phyloP scores from a whole-genome alignment of 1,140 invertebrate genomes.

The Ooceraea biroi region DNA sequence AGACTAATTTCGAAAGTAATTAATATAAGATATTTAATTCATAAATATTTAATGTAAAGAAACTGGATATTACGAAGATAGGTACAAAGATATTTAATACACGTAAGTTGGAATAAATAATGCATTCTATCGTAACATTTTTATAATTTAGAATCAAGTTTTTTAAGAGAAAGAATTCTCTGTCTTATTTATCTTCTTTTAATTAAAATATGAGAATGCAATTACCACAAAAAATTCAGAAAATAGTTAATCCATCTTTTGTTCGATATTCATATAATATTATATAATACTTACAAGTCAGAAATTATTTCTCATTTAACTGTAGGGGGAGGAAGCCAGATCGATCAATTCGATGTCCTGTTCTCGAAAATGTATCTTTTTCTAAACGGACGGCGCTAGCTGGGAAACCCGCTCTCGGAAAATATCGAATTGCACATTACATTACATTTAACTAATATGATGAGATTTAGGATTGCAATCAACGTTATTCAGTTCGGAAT shows the following conservation, averaged over 20 bases:
- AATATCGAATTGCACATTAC: not conserved
- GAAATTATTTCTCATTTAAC: not conserved
- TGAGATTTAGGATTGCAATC: not conserved
- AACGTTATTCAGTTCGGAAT: conserved; percentile 34
- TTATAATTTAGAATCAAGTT: too few relatives aligned
- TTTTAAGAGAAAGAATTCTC: too few relatives aligned
- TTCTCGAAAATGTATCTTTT: conserved; percentile 8
- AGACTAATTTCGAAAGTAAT: not conserved
- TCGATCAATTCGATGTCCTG: conserved; percentile 1
- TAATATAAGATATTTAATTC: not conserved
- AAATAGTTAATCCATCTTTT: not conserved
- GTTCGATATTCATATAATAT: not conserved
- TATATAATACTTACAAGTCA: not conserved
- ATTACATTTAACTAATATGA: not conserved
- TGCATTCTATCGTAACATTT: too few relatives aligned
- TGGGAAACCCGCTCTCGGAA: not conserved
- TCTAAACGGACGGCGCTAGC: not conserved
- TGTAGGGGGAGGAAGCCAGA: not conserved
- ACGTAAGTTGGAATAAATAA: too few relatives aligned
- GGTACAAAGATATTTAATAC: too few relatives aligned
- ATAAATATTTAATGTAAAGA: too few relatives aligned
- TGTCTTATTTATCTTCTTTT: too few relatives aligned
- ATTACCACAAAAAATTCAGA: not conserved
- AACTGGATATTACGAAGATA: too few relatives aligned
- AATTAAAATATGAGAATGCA: not conserved